Percentiles rank a stretch among this genome's conserved stretches.
phyloP scores from a whole-genome alignment of 2,888 invertebrate genomes.

The Pachymerium ferrugineum region DNA sequence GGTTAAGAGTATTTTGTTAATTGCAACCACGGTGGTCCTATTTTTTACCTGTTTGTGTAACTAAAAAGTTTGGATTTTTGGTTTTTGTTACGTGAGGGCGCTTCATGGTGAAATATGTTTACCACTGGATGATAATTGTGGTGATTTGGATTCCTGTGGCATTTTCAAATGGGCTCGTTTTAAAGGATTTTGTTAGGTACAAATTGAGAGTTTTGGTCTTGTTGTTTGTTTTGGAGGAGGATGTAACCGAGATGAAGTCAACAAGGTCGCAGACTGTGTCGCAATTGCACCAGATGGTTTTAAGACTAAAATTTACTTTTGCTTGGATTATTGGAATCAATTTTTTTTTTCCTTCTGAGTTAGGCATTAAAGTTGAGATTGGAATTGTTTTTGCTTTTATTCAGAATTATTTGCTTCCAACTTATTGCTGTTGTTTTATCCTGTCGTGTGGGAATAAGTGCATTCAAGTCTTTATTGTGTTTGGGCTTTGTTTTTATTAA shows the following conservation, averaged over 20 bases:
- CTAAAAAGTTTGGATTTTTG: not conserved
- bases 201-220: slow-evolving; percentile 10
- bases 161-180: slow-evolving; percentile 4
- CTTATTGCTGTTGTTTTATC: not conserved
- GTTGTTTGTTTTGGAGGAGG: not conserved
- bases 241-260: not conserved
- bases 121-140: slow-evolving; percentile 23
- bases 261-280: slow-evolving; percentile 11
- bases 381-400: too few relatives aligned
- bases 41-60: not conserved
- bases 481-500: not conserved
- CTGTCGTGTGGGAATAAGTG: not conserved
- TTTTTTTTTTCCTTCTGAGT: not conserved
- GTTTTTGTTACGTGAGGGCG: too few relatives aligned
- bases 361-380: too few relatives aligned
- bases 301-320: not conserved
- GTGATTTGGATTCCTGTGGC: slow-evolving; percentile 16
- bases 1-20: not conserved
- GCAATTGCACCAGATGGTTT: slow-evolving; percentile 5
- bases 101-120: slow-evolving; percentile 3
- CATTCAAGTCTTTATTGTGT: not conserved
- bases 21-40: not conserved
- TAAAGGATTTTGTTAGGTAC: not conserved
- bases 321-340: not conserved
- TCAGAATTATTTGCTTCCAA: not conserved